phyloP scores from a whole-genome alignment of 1,140 invertebrate genomes.

The Ericerus pela region DNA sequence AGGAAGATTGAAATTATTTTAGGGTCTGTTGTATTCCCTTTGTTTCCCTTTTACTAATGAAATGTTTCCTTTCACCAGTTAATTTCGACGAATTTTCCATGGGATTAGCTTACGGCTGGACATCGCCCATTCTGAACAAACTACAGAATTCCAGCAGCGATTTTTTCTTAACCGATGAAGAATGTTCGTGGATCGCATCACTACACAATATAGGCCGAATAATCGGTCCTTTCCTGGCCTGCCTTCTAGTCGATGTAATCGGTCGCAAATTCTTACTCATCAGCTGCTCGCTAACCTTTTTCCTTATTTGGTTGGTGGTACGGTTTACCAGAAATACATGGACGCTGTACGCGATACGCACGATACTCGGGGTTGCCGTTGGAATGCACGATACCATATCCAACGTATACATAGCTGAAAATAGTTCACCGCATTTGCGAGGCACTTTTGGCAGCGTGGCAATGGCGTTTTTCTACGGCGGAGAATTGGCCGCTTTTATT shows the following conservation, averaged over 20 bases:
- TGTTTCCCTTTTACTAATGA: no score
- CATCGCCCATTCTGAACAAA: neutral
- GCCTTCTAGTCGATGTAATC: neutral
- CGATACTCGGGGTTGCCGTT: slow-evolving; percentile 42
- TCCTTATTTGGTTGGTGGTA: neutral
- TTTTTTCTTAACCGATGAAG: neutral
- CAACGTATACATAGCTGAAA: slow-evolving; percentile 74
- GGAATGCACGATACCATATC: slow-evolving; percentile 57
- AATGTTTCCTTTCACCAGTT: slow-evolving; percentile 23
- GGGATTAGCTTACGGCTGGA: neutral
- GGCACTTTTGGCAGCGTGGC: slow-evolving; percentile 49
- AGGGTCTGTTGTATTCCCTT: no score
- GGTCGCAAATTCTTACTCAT: neutral
- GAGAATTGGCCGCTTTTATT: slow-evolving; percentile 57
- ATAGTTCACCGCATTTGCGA: slow-evolving; percentile 31
- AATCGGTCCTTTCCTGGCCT: neutral
- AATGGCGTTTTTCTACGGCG: slow-evolving; percentile 61
- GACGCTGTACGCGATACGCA: neutral
- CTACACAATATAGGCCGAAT: neutral
- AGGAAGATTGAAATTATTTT: no score
- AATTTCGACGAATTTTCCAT: neutral
- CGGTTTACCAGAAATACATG: neutral
- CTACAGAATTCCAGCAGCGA: neutral
- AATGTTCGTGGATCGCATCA: slow-evolving; percentile 1
- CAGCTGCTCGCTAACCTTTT: neutral